Percentiles rank a stretch among this genome's conserved stretches.
Conservation (phyloP, 2,797 vertebrate genomes). For the Pseudomugil tenellus region DNA sequence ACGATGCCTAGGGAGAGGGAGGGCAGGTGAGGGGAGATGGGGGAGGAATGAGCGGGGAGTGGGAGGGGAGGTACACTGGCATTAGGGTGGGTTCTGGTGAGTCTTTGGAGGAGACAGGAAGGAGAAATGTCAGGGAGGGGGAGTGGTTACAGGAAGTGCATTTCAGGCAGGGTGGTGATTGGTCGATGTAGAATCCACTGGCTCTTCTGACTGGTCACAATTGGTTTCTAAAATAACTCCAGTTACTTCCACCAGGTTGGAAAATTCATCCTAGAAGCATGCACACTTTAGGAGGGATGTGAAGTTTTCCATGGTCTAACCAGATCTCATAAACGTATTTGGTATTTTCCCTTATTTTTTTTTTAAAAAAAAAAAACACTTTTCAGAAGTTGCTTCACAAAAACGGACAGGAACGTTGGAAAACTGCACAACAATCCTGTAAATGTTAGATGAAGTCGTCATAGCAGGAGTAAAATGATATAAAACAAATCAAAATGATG, state of each 20-base stretch:
- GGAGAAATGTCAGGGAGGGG: conserved; percentile 83
- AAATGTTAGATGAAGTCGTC: conserved; percentile 36
- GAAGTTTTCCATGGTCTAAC: conserved; percentile 49
- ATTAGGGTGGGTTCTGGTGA: conserved; percentile 88
- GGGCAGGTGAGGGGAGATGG: conserved; percentile 83
- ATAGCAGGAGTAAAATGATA: conserved; percentile 35
- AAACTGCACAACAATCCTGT: conserved; percentile 34
- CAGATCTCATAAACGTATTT: not conserved
- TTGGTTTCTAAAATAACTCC: conserved; percentile 54
- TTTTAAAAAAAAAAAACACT: conserved; percentile 5
- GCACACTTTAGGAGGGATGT: conserved; percentile 47
- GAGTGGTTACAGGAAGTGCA: conserved; percentile 74
- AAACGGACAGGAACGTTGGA: conserved; percentile 25
- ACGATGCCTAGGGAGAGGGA: conserved; percentile 94
- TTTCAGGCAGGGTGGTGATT: conserved; percentile 82
- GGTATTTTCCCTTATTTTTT: not conserved
- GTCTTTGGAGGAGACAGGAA: conserved; percentile 88
- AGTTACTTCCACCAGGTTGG: conserved; percentile 49
- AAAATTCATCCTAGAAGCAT: conserved; percentile 51
- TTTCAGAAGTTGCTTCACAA: not conserved
- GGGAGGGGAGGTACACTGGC: conserved; percentile 81
- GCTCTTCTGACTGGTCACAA: conserved; percentile 97
- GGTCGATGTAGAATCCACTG: conserved; percentile 87
- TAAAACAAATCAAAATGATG: conserved; percentile 17
- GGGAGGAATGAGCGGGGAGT: conserved; percentile 82